phyloP scores from a whole-genome alignment of 2,113 vertebrate species.

The Gasterosteus nipponicus region DNA sequence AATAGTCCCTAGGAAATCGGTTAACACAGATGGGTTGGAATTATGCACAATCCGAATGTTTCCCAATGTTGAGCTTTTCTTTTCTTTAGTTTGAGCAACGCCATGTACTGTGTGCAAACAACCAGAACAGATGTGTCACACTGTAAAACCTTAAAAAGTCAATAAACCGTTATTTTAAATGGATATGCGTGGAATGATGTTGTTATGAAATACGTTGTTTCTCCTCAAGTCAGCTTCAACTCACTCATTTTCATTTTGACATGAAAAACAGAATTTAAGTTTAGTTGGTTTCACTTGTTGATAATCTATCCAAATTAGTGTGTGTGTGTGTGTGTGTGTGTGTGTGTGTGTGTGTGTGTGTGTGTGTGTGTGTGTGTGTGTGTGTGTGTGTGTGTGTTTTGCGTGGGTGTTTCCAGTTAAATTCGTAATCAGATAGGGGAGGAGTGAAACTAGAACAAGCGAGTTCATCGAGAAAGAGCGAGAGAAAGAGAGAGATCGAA shows the following conservation, averaged over 20 bases:
- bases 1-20: not conserved
- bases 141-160: not conserved
- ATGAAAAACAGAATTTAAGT: not conserved
- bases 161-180: not conserved
- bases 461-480: not conserved
- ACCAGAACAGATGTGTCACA: too few relatives aligned
- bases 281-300: not conserved
- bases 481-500: not conserved
- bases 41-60: not conserved
- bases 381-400: not conserved
- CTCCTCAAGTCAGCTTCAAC: slow-evolving; percentile 10
- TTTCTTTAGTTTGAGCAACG: not conserved
- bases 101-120: too few relatives aligned
- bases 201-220: not conserved
- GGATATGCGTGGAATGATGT: not conserved
- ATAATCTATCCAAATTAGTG: not conserved
- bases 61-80: not conserved
- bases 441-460: not conserved
- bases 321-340: not conserved
- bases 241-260: slow-evolving; percentile 23
- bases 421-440: not conserved
- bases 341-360: not conserved
- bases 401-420: slow-evolving; percentile 44
- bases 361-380: not conserved
- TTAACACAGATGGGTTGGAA: not conserved